Base-by-base conservation (phyloP, 2,113 vertebrate genomes). In the Amazona guildingii region DNA sequence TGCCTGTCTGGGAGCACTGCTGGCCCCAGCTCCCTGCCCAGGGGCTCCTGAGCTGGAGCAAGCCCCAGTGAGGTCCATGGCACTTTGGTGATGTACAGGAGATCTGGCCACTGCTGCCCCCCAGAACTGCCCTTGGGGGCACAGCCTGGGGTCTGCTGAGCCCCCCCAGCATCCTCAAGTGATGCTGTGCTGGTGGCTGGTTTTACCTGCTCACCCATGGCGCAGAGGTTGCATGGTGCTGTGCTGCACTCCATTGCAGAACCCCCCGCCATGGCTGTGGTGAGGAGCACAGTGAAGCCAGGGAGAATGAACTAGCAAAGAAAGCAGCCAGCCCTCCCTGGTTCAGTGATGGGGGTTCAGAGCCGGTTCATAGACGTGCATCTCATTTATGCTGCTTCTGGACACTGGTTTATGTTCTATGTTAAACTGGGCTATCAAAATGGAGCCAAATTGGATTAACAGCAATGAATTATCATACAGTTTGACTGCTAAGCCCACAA, bases 371-470 rank as follows among this genome's bases (percentile, higher is more conserved):
- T 13, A 55, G 89, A 9, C 20, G 14, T 0, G 2, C 48, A 57
- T 68, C 89, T 95, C 62, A 5, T 89, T 94, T 69, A 48, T 83
- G 21, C 88, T 80, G 88, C 78, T 94, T 91, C 89, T 91, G 79
- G 75, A 74, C 46, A 7, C 85, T 85, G 92, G 82, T 93, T 78
- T 73, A 14, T 39, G 31, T 88, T 92, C 91, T 79, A 95, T 95
- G 35, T 86, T 90, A 83, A 95, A 91, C 82, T 90, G 79, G 82
- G 94, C 87, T 97, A 78, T 91, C 84, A 85, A 87, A 94, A 80
- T 63, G 82, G 82, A 88, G 9, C 89, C 89, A 95, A 96, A 94
- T 88, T 91, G 87, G 96, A 95, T 97, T 95, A 96, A 89, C 84
- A 77, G 93, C 95, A 94, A 72, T 81, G 94, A 96, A 72, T 95